Conservation (phyloP, 2,888 invertebrate species). For the Liodrosophila aerea region DNA sequence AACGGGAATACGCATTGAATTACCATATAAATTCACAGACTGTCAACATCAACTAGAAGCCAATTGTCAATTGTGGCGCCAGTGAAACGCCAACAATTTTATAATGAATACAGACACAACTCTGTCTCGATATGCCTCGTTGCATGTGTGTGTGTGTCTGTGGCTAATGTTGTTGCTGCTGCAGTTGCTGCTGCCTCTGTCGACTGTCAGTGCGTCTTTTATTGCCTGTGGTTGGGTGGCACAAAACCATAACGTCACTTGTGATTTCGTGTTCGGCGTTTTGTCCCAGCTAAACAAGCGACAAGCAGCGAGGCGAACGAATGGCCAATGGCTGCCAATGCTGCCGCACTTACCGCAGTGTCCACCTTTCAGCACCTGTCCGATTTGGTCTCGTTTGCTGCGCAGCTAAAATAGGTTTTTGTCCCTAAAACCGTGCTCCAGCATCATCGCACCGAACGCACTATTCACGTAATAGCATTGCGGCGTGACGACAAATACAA, state of each 20-base stretch:
- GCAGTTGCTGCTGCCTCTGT: constrained; percentile 22
- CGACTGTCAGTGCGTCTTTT: constrained; percentile 71
- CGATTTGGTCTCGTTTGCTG: constrained; percentile 9
- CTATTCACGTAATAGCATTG: constrained; percentile 73
- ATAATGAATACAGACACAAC: constrained; percentile 65
- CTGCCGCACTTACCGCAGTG: constrained; percentile 59
- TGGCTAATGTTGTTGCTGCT: constrained; percentile 46
- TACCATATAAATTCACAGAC: constrained; percentile 70
- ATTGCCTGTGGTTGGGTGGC: constrained; percentile 75
- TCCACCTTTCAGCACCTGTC: constrained; percentile 59
- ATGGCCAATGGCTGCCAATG: constrained; percentile 12
- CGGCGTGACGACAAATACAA: constrained; percentile 56
- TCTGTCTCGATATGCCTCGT: background rate
- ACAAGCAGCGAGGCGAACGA: constrained; percentile 2
- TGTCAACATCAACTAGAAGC: constrained; percentile 72
- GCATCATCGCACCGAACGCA: constrained; percentile 44
- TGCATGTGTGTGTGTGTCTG: constrained; percentile 12
- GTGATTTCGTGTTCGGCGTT: constrained; percentile 60
- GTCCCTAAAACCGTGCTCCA: constrained; percentile 11
- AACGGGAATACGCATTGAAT: constrained; percentile 49
- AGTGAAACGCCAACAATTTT: constrained; percentile 65
- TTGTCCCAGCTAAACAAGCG: constrained; percentile 60
- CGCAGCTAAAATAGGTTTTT: constrained; percentile 38
- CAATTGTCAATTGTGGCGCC: constrained; percentile 73
- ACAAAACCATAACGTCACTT: constrained; percentile 76